Conservation (phyloP, 2,797 vertebrate species). For the Acestrorhynchus altus region DNA sequence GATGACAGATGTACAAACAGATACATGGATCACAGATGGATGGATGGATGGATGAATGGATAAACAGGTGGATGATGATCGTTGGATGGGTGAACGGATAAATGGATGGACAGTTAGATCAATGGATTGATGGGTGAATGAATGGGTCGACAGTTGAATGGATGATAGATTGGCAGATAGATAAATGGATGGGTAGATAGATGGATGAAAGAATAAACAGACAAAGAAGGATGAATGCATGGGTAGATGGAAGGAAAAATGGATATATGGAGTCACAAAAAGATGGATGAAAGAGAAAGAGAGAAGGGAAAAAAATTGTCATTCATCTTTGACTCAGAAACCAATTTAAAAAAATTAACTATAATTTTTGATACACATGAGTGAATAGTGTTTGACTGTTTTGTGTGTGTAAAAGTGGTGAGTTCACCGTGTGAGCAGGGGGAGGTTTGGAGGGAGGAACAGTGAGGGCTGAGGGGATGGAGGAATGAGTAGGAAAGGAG, state of each 20-base stretch:
- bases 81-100: background rate
- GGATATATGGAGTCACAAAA: background rate
- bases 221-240: background rate
- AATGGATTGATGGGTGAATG: background rate
- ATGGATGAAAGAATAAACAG: background rate
- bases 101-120: background rate
- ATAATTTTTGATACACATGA: too few species aligned
- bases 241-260: background rate
- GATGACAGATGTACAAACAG: constrained; percentile 7
- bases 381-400: too few species aligned
- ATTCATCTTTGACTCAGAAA: too few species aligned
- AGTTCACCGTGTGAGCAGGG: constrained; percentile 37
- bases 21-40: constrained; percentile 37
- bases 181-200: background rate
- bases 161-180: background rate
- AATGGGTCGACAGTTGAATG: background rate
- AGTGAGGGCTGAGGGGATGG: constrained; percentile 4
- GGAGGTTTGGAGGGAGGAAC: constrained; percentile 38
- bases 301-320: constrained; percentile 9
- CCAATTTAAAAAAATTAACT: too few species aligned
- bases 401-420: background rate
- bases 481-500: constrained; percentile 20
- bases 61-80: background rate
- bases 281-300: background rate
- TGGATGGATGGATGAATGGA: background rate